Percentiles rank a stretch among this genome's conserved stretches.
phyloP scores from a whole-genome alignment of 2,888 invertebrate species.

The Mesochorus sp. region DNA sequence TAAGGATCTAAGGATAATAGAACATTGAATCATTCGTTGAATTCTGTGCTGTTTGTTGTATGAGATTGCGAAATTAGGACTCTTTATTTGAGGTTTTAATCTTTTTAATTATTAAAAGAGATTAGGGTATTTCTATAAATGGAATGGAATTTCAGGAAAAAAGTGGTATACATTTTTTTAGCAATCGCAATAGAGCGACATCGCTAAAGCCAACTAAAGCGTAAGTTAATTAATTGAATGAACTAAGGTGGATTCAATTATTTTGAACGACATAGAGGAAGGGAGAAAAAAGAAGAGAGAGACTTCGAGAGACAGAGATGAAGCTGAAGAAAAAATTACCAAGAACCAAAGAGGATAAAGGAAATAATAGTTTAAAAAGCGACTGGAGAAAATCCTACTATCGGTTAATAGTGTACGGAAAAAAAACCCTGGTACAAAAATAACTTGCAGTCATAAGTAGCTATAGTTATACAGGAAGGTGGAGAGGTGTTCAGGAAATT shows the following conservation, averaged over 20 bases:
- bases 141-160: neutral
- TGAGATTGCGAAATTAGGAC: no score
- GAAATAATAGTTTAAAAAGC: conserved; percentile 22
- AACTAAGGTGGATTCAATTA: conserved; percentile 42
- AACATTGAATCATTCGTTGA: no score
- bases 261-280: conserved; percentile 1
- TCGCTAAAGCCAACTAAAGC: conserved; percentile 5
- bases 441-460: conserved; percentile 1
- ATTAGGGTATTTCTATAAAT: neutral
- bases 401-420: conserved; percentile 33
- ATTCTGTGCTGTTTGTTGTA: no score
- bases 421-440: conserved; percentile 18
- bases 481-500: conserved; percentile 52
- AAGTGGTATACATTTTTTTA: conserved; percentile 1
- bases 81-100: no score
- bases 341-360: neutral
- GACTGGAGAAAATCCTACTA: conserved; percentile 36
- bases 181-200: conserved; percentile 1
- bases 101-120: neutral
- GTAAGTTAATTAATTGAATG: conserved; percentile 45
- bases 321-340: no score
- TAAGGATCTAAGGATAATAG: no score
- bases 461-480: conserved; percentile 2
- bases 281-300: neutral
- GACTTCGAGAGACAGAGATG: neutral